Evolutionary conservation across 2,888 invertebrate species (phyloP).

Genomic region (Portevinia maculata): DNA sequence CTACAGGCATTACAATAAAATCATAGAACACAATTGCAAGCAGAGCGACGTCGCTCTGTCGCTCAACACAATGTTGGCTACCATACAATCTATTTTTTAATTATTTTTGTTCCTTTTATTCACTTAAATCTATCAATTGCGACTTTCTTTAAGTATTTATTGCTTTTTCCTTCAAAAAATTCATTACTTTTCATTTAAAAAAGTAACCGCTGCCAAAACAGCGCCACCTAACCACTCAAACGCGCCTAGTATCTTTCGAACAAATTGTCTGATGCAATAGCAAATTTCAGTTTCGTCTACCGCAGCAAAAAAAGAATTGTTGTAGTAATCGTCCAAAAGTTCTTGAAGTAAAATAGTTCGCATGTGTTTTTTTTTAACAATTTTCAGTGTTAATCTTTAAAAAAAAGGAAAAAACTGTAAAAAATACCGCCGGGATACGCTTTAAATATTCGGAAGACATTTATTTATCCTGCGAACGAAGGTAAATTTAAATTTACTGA

Average conservation of each 20-base stretch:
- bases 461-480: constrained; percentile 14
- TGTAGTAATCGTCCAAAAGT: constrained; percentile 40
- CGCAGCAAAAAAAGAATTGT: not conserved
- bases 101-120: too few species aligned
- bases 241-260: constrained; percentile 31
- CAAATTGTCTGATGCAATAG: constrained; percentile 73
- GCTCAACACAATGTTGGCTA: too few species aligned
- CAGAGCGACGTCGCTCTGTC: too few species aligned
- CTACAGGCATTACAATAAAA: too few species aligned
- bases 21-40: too few species aligned
- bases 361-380: constrained; percentile 40
- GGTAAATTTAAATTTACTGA: not conserved
- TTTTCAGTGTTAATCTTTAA: constrained; percentile 30
- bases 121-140: too few species aligned
- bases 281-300: constrained; percentile 46
- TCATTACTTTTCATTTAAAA: not conserved
- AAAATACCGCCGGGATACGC: constrained; percentile 16
- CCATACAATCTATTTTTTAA: too few species aligned
- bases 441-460: constrained; percentile 11
- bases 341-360: constrained; percentile 29
- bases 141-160: too few species aligned
- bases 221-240: constrained; percentile 46
- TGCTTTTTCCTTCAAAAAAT: not conserved
- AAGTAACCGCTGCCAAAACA: not conserved
- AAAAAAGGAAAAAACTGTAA: not conserved